These are phyloP conservation scores for Zophobas atratus DNA, from an alignment of 1,140 invertebrate species.

Conservation along the genomic window DNA sequence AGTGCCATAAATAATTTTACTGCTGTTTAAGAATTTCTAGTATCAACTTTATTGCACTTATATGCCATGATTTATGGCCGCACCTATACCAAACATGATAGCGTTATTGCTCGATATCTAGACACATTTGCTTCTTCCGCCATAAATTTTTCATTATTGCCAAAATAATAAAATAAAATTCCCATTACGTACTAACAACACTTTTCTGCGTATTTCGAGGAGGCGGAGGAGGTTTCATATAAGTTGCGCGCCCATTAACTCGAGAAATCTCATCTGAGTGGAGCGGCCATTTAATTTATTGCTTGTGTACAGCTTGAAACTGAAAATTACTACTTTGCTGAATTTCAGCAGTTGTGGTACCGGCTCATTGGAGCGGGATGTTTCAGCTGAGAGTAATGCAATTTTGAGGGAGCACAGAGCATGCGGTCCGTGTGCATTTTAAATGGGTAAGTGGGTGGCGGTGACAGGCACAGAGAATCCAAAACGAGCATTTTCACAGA, in stretches of 20 bases:
- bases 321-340: conserved; percentile 14
- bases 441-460: not conserved
- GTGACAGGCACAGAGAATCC: not conserved
- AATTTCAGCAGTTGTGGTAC: conserved; percentile 5
- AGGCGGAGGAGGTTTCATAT: not conserved
- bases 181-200: not conserved
- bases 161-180: too few relatives aligned
- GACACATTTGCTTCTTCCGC: not conserved
- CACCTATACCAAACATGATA: not conserved
- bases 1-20: conserved; percentile 1
- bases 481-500: too few relatives aligned
- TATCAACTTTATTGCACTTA: conserved; percentile 1
- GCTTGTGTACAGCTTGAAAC: conserved; percentile 6
- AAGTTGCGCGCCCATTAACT: not conserved
- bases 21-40: conserved; percentile 4
- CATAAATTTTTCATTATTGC: not conserved
- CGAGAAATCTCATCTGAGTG: conserved; percentile 1
- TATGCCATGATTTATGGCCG: not conserved
- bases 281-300: not conserved
- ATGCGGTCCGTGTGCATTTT: not conserved
- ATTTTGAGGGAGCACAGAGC: conserved; percentile 8
- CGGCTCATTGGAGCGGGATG: conserved; percentile 10
- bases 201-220: too few relatives aligned
- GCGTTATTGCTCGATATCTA: not conserved
- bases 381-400: conserved; percentile 20